phyloP scores from a whole-genome alignment of 2,888 invertebrate species.

The Dolomedes plantarius region DNA sequence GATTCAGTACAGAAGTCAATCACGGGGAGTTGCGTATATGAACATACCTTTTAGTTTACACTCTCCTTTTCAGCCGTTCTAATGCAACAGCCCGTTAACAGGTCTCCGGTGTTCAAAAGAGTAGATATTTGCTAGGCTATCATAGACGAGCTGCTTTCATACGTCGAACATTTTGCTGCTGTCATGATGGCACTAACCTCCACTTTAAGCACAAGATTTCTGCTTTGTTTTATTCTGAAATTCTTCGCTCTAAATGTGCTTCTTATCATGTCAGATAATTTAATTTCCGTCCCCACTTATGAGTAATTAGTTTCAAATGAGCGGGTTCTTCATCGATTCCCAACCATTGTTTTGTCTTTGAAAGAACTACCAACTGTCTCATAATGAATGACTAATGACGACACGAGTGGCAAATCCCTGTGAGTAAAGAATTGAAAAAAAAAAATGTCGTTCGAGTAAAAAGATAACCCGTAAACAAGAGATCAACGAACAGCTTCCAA shows the following conservation, averaged over 20 bases:
- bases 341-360: conserved; percentile 29
- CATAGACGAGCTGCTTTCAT: too few species aligned
- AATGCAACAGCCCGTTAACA: too few species aligned
- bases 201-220: too few species aligned
- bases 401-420: not conserved
- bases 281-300: conserved; percentile 37
- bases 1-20: too few species aligned
- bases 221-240: not conserved
- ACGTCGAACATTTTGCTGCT: too few species aligned
- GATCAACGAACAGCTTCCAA: conserved; percentile 33
- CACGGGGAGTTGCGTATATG: too few species aligned
- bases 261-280: conserved; percentile 18
- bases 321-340: conserved; percentile 31
- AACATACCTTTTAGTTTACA: too few species aligned
- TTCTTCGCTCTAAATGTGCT: not conserved
- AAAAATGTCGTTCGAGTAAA: conserved; percentile 10
- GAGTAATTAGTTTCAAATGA: conserved; percentile 51
- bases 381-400: conserved; percentile 58
- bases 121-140: too few species aligned
- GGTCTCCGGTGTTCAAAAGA: too few species aligned
- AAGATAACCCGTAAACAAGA: conserved; percentile 21
- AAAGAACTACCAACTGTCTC: conserved; percentile 41
- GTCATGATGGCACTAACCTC: too few species aligned
- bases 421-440: conserved; percentile 24
- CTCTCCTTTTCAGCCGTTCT: too few species aligned